Evolutionary conservation across 2,113 vertebrate species (phyloP).

Genomic region (Holacanthus passer): DNA sequence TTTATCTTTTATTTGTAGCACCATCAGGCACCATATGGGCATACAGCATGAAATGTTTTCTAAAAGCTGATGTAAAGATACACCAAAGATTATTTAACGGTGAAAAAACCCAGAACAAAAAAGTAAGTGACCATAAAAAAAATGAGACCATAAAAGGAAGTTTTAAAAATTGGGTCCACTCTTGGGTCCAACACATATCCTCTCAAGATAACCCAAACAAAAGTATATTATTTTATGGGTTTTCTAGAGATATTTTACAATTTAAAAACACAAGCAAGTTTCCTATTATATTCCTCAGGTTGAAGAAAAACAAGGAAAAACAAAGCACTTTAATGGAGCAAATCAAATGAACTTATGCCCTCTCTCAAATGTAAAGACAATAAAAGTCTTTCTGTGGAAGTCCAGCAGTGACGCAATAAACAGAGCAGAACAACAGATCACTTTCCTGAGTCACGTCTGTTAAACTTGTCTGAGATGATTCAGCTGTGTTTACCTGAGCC

Average conservation of each 20-base stretch:
- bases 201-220: constrained; percentile 7
- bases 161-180: too few relatives aligned
- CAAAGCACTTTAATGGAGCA: too few relatives aligned
- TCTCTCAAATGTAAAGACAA: not conserved
- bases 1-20: not conserved
- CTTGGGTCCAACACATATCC: not conserved
- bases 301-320: not conserved
- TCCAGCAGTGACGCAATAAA: constrained; percentile 18
- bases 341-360: not conserved
- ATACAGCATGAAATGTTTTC: not conserved
- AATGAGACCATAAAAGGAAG: too few relatives aligned
- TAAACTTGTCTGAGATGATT: constrained; percentile 4
- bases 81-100: not conserved
- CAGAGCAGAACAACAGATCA: not conserved
- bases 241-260: not conserved
- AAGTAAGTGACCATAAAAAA: too few relatives aligned
- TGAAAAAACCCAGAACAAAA: not conserved
- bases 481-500: not conserved
- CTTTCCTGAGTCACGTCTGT: not conserved
- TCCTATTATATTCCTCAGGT: not conserved
- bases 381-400: not conserved
- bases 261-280: not conserved
- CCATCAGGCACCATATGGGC: not conserved
- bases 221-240: not conserved
- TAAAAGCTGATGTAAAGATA: not conserved